These are phyloP conservation scores for Apostichopus parvimensis DNA, from an alignment of 35 echinoderm and acorn worm genomes.

Conservation along the genomic window DNA sequence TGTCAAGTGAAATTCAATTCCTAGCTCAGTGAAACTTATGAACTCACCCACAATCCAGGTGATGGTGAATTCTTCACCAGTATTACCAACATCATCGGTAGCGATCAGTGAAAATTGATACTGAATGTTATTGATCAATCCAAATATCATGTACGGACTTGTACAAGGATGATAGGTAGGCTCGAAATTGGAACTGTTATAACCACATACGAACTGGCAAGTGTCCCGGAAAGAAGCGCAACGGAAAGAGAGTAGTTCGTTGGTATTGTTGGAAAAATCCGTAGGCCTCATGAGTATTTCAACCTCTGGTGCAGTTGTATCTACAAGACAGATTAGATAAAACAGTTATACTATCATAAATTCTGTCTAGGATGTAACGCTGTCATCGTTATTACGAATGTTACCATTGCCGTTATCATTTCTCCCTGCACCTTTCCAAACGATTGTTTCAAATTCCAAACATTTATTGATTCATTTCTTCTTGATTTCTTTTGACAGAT, in stretches of 20 bases:
- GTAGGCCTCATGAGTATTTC: not conserved
- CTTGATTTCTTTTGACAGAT: too few relatives aligned
- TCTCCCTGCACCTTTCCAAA: too few relatives aligned
- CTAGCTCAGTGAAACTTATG: too few relatives aligned
- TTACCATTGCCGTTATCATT: too few relatives aligned
- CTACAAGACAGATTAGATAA: not conserved
- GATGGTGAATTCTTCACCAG: not conserved
- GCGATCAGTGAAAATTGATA: constrained; percentile 30
- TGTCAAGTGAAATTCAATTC: too few relatives aligned
- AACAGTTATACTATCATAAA: too few relatives aligned
- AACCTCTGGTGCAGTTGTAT: constrained; percentile 1
- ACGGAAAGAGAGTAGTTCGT: not conserved
- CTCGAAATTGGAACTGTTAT: not conserved
- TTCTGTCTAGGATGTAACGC: too few relatives aligned
- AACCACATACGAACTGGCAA: constrained; percentile 22
- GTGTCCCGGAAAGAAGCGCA: not conserved
- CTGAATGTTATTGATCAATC: not conserved
- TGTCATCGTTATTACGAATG: too few relatives aligned
- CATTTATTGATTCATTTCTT: too few relatives aligned
- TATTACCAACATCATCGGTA: constrained; percentile 22
- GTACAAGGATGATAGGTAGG: not conserved
- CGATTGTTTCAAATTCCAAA: too few relatives aligned
- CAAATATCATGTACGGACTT: not conserved
- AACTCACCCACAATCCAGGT: constrained; percentile 31
- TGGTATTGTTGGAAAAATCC: not conserved